phyloP scores from a whole-genome alignment of 2,797 vertebrate genomes.

The Crenichthys baileyi region DNA sequence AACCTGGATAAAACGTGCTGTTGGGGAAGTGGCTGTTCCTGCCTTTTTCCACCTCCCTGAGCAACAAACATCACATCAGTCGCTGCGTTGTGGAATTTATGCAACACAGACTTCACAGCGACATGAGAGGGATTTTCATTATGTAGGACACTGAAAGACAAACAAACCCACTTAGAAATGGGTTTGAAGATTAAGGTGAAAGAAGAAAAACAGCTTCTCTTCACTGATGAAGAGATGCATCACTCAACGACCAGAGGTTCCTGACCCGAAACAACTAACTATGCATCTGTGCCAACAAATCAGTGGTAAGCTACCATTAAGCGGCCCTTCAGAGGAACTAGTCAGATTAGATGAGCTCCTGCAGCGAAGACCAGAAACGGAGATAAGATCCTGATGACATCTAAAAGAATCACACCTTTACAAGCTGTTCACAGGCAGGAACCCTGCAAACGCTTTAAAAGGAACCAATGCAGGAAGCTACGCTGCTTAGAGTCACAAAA shows the following conservation, averaged over 20 bases:
- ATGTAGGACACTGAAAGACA: background rate
- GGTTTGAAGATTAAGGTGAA: background rate
- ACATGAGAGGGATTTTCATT: background rate
- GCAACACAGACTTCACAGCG: background rate
- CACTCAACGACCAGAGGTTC: background rate
- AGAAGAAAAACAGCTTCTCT: background rate
- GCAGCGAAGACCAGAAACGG: no score
- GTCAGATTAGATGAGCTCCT: background rate
- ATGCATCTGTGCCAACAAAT: background rate
- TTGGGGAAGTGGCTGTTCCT: conserved; percentile 10
- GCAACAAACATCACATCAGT: conserved; percentile 27
- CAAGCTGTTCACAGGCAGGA: no score
- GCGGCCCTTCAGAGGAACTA: background rate
- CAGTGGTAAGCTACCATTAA: background rate
- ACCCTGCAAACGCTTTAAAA: background rate
- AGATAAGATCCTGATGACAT: background rate
- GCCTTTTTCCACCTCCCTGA: conserved; percentile 19
- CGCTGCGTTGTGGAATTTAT: background rate
- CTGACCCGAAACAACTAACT: background rate
- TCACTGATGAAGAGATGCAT: background rate
- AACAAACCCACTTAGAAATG: background rate
- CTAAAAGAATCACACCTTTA: background rate
- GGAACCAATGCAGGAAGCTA: background rate
- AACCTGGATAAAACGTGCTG: conserved; percentile 17
- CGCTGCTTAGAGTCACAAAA: background rate